phyloP scores from a whole-genome alignment of 2,113 vertebrate species.

The Symphodus melops region DNA sequence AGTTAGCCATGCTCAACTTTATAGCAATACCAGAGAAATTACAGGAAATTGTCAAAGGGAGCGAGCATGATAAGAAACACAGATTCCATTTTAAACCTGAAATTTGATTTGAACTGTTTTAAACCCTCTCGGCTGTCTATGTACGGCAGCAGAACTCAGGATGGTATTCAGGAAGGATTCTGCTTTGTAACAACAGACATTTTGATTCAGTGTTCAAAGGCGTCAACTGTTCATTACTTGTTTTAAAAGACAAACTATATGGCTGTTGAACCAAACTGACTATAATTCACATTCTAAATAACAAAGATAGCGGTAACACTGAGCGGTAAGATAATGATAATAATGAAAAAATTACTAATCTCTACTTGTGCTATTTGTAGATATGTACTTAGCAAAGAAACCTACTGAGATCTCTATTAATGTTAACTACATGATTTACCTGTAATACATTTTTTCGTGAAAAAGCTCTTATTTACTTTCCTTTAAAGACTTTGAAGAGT shows the following conservation, averaged over 20 bases:
- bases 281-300: neutral
- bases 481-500: neutral
- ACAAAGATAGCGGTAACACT: neutral
- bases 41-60: neutral
- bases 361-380: neutral
- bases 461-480: neutral
- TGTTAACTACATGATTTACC: neutral
- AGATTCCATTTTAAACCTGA: conserved; percentile 10
- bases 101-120: conserved; percentile 22
- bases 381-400: neutral
- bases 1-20: conserved; percentile 37
- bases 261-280: neutral
- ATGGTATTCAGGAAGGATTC: conserved; percentile 39
- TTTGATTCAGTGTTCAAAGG: neutral
- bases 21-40: conserved; percentile 48
- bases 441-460: neutral
- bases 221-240: neutral
- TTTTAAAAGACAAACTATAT: neutral
- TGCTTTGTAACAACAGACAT: conserved; percentile 5
- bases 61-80: neutral
- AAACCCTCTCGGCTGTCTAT: no score
- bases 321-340: neutral
- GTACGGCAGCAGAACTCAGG: no score
- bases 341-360: no score
- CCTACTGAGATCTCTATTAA: neutral